Evolutionary conservation across 2,888 invertebrate species (phyloP), one percentile per base, ranked within the genome.

Genomic region (Drosophila cognata): DNA sequence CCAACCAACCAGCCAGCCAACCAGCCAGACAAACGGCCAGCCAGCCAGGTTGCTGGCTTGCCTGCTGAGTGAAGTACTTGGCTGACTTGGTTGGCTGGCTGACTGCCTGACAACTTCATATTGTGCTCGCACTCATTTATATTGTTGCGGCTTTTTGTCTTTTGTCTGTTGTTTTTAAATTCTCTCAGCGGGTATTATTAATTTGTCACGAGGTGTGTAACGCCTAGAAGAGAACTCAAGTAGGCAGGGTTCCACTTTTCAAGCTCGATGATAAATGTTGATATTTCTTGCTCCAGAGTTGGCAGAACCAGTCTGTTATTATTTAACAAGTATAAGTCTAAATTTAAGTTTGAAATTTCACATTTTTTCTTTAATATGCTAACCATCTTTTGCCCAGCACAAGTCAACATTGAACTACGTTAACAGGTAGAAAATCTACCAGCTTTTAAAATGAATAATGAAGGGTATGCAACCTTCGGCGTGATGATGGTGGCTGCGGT

Each of bases 41-140:
- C 13, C 59, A 59, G 64, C 25, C 35, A 57, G 33, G 13, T 46
- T 46, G 46, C 36, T 59, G 60, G 64, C 29, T 28, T 61, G 72
- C 13, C 68, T 56, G 79, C 68, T 58, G 69, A 60, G 76, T 68
- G 57, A 68, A 74, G 71, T 67, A 59, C 74, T 67, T 67, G 53
- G 72, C 61, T 53, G 63, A 56, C 38, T 73, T 71, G 59, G 58
- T 55, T 72, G 65, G 50, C 60, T 71, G 61, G 59, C n/a, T 74
- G 74, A 61, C 71, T 81, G 80, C 68, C 74, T 87, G 79, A 84
- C 89, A 90, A 82, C 87, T 86, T 89, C 80, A 86, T 86, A 86
- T 81, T 87, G 87, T 77, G 77, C 57, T 79, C 80, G 72, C 76
- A 83, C 80, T 78, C 81, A 80, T 80, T 80, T 77, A 82, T 80